These are phyloP conservation scores for Dryobotodes eremita DNA, from an alignment of 2,888 invertebrate genomes.

Conservation along the genomic window DNA sequence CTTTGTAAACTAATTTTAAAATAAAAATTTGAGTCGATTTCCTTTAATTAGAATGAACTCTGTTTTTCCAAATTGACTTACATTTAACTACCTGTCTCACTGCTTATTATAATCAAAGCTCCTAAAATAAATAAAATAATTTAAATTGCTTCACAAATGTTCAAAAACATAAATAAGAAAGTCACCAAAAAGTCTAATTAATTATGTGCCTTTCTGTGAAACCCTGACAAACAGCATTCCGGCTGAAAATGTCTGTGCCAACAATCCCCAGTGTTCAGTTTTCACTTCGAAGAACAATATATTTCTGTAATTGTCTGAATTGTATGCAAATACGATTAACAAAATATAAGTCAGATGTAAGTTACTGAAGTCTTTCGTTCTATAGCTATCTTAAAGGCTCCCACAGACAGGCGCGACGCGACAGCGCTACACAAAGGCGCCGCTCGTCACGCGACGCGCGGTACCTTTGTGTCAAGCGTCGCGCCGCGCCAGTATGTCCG, in stretches of 20 bases:
- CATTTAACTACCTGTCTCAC: background rate
- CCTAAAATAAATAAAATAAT: background rate
- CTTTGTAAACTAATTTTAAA: background rate
- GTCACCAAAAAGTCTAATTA: constrained; percentile 42
- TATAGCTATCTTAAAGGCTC: background rate
- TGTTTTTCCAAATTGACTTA: background rate
- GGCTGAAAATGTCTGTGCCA: constrained; percentile 38
- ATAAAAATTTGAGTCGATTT: background rate
- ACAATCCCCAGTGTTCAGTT: constrained; percentile 26
- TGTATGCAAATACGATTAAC: constrained; percentile 20
- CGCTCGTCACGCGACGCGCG: too few relatives aligned
- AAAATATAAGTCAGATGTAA: background rate
- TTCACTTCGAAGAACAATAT: constrained; percentile 3
- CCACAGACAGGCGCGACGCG: too few relatives aligned
- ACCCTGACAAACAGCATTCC: constrained; percentile 25
- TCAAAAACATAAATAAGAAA: constrained; percentile 12
- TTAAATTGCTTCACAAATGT: constrained; percentile 18
- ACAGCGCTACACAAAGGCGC: too few relatives aligned
- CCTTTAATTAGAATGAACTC: background rate
- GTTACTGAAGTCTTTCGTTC: background rate
- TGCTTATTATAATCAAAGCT: background rate
- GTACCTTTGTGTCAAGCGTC: too few relatives aligned
- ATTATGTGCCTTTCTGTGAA: constrained; percentile 32
- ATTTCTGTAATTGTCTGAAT: constrained; percentile 28
- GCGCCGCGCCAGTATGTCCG: too few relatives aligned